Base-by-base conservation (phyloP, 2,797 vertebrate genomes). In the Typhlichthys subterraneus region DNA sequence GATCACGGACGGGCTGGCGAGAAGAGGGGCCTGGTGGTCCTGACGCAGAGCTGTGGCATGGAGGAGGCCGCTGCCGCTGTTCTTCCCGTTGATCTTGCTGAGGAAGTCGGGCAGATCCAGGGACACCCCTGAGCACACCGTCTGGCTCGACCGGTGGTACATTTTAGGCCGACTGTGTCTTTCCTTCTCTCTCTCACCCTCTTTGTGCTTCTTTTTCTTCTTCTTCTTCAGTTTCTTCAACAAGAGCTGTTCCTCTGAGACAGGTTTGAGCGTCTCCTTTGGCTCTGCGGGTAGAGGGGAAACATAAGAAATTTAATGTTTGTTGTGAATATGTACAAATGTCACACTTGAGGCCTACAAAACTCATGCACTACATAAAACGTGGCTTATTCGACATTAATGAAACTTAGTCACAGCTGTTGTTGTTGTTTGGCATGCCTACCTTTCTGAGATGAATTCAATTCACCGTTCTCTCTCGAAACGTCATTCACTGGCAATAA, bases 151-250 rank as follows among this genome's bases (percentile, higher is more conserved):
- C 88, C 96, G 96, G 79, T 95, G 96, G 72, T 95, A 96, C 96
- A 98, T 98, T 93, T 98, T 99, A 67, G 97, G 95, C 5, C 85
- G 84, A 56, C 70, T 69, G 79, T 94, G 96, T 70, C 95, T 94
- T 65, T 94, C 93, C 88, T 97, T 98, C 77, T 94, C 93, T 0
- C 95, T 94, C 74, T 99, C 97, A 78, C 96, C 95, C 59, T 98
- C 96, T 96, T 99, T 99, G 94, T 99, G 98, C 94, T 99, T 99
- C 96, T 99, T 99, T 96, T 99, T 99, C 94, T 99, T 99, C 93
- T 99, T 99, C 94, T 99, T 99, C 93, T 99, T 99, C 31, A 97
- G 93, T 79, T 98, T 99, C 90, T 97, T 98, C 85, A 97, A 93
- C 81, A 96, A 94, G 67, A 98, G 91, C 74, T 91, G 89, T 46